These are phyloP conservation scores for Paramormyrops hopkinsi DNA, from an alignment of 2,797 vertebrate species.

Conservation along the genomic window DNA sequence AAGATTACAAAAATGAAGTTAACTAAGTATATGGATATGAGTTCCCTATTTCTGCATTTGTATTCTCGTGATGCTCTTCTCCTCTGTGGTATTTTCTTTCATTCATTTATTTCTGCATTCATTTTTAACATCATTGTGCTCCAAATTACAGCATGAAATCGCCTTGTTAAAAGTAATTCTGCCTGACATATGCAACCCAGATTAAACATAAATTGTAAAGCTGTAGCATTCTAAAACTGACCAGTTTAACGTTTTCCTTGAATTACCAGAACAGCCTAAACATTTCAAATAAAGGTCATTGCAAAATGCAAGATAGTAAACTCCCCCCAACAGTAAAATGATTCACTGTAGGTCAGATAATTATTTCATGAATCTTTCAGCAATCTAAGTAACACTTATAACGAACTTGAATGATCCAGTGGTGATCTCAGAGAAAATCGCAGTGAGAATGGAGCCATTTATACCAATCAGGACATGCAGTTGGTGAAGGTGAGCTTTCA, in stretches of 20 bases:
- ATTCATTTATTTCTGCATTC: neutral
- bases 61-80: neutral
- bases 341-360: neutral
- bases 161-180: neutral
- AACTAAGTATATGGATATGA: neutral
- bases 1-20: neutral
- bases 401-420: neutral
- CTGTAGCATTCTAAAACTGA: neutral
- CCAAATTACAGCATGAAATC: neutral
- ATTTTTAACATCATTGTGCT: neutral
- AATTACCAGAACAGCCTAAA: neutral
- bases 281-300: neutral
- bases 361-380: neutral
- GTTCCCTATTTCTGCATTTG: neutral
- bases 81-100: neutral
- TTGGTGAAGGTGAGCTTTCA: neutral
- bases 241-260: neutral
- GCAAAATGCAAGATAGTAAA: neutral
- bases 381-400: neutral
- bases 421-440: neutral
- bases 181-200: neutral
- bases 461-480: neutral
- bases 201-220: neutral
- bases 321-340: neutral
- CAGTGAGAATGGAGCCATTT: neutral